phyloP scores from a whole-genome alignment of 2,888 invertebrate genomes.

The Eristalinus sepulchralis region DNA sequence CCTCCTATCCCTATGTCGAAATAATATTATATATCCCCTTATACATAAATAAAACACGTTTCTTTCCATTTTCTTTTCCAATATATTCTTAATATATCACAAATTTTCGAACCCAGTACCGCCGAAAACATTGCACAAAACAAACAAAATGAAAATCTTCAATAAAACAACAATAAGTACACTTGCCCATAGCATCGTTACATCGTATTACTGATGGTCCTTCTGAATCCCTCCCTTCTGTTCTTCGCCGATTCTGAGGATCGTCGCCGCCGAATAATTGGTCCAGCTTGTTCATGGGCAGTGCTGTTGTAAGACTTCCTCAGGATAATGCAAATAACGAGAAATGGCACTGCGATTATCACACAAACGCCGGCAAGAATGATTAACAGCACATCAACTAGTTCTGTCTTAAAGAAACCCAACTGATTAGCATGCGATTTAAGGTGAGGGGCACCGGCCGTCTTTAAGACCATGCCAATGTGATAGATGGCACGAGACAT shows the following conservation, averaged over 20 bases:
- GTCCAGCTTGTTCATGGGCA: neutral
- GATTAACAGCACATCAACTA: constrained; percentile 79
- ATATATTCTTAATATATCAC: constrained; percentile 68
- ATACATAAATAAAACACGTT: neutral
- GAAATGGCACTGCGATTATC: constrained; percentile 79
- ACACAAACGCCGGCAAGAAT: constrained; percentile 76
- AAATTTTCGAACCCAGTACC: constrained; percentile 35
- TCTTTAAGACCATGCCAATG: constrained; percentile 78
- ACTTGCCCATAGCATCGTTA: constrained; percentile 23
- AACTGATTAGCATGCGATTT: constrained; percentile 78
- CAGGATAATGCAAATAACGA: constrained; percentile 77
- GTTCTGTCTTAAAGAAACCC: constrained; percentile 77
- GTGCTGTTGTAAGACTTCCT: constrained; percentile 76
- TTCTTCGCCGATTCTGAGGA: constrained; percentile 36
- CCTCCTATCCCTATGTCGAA: no score
- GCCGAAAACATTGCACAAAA: constrained; percentile 48
- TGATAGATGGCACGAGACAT: constrained; percentile 76
- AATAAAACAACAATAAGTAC: constrained; percentile 55
- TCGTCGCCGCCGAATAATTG: constrained; percentile 19
- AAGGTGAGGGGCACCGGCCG: constrained; percentile 77
- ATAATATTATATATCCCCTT: no score
- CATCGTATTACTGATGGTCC: constrained; percentile 48
- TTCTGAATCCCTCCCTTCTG: constrained; percentile 35
- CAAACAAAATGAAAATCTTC: constrained; percentile 20
- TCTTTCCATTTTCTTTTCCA: constrained; percentile 38